A percentile compares a stretch with the other conserved stretches of the same genome.
Conservation (phyloP, 2,113 vertebrate genomes). For the Hassar affinis region DNA sequence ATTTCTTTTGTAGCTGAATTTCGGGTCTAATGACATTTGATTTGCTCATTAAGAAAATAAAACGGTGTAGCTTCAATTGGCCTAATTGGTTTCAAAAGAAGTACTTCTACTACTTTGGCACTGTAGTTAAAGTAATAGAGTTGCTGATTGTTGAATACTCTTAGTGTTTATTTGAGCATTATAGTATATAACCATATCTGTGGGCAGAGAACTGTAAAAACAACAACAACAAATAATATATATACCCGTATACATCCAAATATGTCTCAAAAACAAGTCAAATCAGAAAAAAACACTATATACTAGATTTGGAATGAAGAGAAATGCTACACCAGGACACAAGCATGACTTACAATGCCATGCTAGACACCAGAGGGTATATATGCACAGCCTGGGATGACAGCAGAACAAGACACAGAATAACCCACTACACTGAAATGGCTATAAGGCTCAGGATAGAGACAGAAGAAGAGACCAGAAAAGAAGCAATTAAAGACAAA, state of each 20-base stretch:
- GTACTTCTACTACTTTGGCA: neutral
- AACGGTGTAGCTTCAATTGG: neutral
- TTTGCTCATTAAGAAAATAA: constrained; percentile 13
- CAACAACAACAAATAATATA: too few species aligned
- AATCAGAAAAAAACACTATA: neutral
- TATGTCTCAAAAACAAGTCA: neutral
- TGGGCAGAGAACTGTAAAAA: too few species aligned
- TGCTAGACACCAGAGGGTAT: neutral
- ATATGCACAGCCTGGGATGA: neutral
- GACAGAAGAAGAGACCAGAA: neutral
- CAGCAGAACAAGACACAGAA: neutral
- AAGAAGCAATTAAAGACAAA: neutral
- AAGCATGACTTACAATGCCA: neutral
- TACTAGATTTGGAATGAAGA: neutral
- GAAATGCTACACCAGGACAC: neutral
- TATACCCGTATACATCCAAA: too few species aligned
- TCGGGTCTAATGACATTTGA: neutral
- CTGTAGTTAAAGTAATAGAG: neutral
- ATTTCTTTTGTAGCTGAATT: neutral
- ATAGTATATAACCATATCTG: too few species aligned
- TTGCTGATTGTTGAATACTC: neutral
- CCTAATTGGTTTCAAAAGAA: neutral
- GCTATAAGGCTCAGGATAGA: neutral
- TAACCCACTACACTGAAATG: neutral
- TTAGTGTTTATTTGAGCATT: too few species aligned